Conservation (phyloP, 2,888 invertebrate genomes). For the Hermaeophaga mercurialis region DNA sequence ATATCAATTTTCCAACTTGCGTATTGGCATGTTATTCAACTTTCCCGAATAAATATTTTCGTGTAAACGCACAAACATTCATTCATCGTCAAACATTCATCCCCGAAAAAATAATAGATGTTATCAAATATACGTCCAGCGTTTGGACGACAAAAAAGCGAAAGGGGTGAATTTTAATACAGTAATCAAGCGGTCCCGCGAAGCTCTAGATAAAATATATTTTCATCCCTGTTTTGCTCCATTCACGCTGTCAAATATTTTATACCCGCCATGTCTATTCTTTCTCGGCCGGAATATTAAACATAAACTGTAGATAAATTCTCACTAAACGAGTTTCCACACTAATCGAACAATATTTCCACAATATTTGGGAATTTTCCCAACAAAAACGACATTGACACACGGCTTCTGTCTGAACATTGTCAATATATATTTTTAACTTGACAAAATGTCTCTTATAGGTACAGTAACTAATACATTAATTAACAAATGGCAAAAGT, state of each 20-base stretch:
- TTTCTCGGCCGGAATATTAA: slow-evolving; percentile 12
- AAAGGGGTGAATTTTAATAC: slow-evolving; percentile 14
- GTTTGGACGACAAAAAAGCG: slow-evolving; percentile 1
- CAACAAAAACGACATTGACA: background rate
- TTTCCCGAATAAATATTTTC: background rate
- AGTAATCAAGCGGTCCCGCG: slow-evolving; percentile 14
- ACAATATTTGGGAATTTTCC: slow-evolving; percentile 1
- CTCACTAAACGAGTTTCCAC: slow-evolving; percentile 9
- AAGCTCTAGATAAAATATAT: slow-evolving; percentile 12
- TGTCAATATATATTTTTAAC: too few relatives aligned
- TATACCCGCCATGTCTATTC: slow-evolving; percentile 20
- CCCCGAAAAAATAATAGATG: slow-evolving; percentile 3
- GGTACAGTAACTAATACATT: too few relatives aligned
- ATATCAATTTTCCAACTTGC: too few relatives aligned
- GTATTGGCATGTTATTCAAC: background rate
- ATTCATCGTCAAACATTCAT: background rate
- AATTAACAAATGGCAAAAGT: too few relatives aligned
- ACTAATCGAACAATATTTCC: slow-evolving; percentile 11
- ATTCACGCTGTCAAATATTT: slow-evolving; percentile 31
- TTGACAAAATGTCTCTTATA: too few relatives aligned
- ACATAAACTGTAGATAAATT: slow-evolving; percentile 13
- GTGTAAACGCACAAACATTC: background rate
- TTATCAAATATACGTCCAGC: background rate
- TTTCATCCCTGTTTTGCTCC: slow-evolving; percentile 21
- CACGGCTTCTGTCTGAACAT: too few relatives aligned